phyloP scores from a whole-genome alignment of 2,113 vertebrate genomes.

The Hemibagrus wyckioides region DNA sequence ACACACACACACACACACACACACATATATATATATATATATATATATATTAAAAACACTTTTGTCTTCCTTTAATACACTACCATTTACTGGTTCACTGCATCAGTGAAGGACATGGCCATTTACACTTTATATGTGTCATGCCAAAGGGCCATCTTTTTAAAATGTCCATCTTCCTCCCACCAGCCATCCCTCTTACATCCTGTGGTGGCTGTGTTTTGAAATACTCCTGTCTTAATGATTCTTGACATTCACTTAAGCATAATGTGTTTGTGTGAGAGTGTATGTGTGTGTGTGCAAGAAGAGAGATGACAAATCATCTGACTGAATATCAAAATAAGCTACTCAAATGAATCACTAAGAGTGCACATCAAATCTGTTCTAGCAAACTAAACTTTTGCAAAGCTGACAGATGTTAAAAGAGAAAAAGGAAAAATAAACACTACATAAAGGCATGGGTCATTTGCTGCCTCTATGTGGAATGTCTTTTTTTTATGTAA shows the following conservation, averaged over 20 bases:
- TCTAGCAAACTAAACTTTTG: conserved; percentile 5
- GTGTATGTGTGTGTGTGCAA: not conserved
- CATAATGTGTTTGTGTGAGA: not conserved
- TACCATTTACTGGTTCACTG: not conserved
- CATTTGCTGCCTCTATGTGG: conserved; percentile 12
- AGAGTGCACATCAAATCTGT: not conserved
- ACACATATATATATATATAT: no score
- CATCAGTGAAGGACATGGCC: not conserved
- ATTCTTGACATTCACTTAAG: not conserved
- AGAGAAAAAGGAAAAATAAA: not conserved
- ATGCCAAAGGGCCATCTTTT: not conserved
- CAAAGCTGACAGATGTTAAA: not conserved
- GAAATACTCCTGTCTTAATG: not conserved
- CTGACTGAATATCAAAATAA: conserved; percentile 16
- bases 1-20: no score
- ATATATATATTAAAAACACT: not conserved
- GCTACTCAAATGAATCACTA: conserved; percentile 19
- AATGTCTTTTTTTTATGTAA: not conserved
- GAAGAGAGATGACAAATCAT: not conserved
- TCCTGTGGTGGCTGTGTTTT: not conserved
- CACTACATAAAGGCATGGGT: not conserved
- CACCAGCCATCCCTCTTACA: not conserved
- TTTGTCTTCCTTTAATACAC: not conserved
- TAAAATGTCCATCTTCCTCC: conserved; percentile 11
- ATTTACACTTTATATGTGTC: not conserved